These are phyloP conservation scores for Helleia helle DNA, from an alignment of 2,888 invertebrate genomes.

Conservation along the genomic window DNA sequence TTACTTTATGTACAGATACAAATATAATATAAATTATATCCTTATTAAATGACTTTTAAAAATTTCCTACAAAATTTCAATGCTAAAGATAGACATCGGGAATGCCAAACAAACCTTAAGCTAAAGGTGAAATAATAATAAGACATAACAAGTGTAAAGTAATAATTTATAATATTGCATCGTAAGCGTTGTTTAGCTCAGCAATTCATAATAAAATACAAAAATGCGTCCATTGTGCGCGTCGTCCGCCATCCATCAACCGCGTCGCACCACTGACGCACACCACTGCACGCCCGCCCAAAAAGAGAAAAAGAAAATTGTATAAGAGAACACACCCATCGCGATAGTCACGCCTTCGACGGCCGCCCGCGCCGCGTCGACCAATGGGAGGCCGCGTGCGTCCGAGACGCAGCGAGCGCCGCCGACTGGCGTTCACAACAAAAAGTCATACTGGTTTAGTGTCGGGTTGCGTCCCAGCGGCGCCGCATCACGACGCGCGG, in stretches of 20 bases:
- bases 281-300: constrained; percentile 63
- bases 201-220: constrained; percentile 26
- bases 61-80: no score
- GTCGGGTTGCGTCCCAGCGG: constrained; percentile 73
- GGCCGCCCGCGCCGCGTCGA: constrained; percentile 38
- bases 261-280: constrained; percentile 58
- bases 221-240: constrained; percentile 38
- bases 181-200: constrained; percentile 6
- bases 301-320: constrained; percentile 71
- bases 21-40: no score
- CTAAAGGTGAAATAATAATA: no score
- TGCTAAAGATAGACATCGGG: no score
- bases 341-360: constrained; percentile 40
- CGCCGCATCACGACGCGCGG: constrained; percentile 61
- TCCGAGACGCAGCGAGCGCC: constrained; percentile 33
- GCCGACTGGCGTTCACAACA: constrained; percentile 61
- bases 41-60: no score
- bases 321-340: constrained; percentile 69
- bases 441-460: constrained; percentile 72
- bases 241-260: constrained; percentile 54
- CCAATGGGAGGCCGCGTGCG: constrained; percentile 34
- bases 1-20: no score
- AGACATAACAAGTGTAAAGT: no score
- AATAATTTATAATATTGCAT: constrained; percentile 2
- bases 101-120: no score